Percentiles rank a stretch among this genome's conserved stretches.
Evolutionary conservation across 2,888 invertebrate genomes (phyloP).

Genomic region (Stenodema calcarata): DNA sequence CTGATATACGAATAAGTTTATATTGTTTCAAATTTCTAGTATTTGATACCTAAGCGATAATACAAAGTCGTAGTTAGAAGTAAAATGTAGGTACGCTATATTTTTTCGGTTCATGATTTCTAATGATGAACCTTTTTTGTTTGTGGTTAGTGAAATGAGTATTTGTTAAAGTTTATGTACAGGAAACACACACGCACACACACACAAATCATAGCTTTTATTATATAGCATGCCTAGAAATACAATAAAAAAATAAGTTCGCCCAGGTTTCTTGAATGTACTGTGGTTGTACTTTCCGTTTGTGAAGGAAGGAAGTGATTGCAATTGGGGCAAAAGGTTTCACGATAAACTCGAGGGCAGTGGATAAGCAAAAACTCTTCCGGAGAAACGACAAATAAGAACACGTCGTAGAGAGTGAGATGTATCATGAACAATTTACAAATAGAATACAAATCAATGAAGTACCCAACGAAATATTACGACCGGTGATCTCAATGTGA

Average conservation of each 20-base stretch:
- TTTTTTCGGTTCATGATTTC: neutral
- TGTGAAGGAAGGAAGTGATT: neutral
- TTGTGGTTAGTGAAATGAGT: slow-evolving; percentile 28
- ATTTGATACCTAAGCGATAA: slow-evolving; percentile 10
- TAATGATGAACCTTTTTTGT: neutral
- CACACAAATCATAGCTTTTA: slow-evolving; percentile 12
- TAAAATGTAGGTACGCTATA: neutral
- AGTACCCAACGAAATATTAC: too few species aligned
- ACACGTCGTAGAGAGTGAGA: neutral
- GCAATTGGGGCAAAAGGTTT: neutral
- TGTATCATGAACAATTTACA: too few species aligned
- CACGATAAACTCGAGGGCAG: neutral
- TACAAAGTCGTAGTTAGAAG: slow-evolving; percentile 22
- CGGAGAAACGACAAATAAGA: neutral
- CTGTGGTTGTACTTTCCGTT: neutral
- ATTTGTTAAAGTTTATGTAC: neutral
- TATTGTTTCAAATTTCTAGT: neutral
- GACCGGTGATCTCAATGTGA: too few species aligned
- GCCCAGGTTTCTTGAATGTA: neutral
- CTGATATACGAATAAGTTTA: neutral
- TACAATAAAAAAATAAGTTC: slow-evolving; percentile 19
- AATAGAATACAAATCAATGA: too few species aligned
- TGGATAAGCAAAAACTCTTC: neutral
- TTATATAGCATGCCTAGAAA: neutral
- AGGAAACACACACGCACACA: slow-evolving; percentile 12